phyloP scores from a whole-genome alignment of 2,888 invertebrate genomes.

The Callyntrura guangdongensis region DNA sequence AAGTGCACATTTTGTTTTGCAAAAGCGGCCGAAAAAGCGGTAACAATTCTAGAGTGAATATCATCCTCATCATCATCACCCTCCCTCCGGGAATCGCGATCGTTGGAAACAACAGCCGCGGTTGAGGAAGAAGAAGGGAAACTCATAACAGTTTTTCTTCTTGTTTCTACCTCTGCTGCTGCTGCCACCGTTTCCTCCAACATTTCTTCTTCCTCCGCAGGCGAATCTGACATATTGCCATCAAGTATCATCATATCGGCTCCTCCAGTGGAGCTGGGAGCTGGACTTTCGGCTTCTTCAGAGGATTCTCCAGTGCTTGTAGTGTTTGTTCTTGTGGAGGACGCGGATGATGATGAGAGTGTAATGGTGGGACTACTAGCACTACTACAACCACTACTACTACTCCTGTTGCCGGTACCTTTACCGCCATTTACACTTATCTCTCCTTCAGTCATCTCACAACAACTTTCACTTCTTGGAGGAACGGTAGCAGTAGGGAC shows the following conservation, averaged over 20 bases:
- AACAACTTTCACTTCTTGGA: slow-evolving; percentile 43
- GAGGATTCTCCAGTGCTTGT: slow-evolving; percentile 45
- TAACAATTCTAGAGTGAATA: slow-evolving; percentile 82
- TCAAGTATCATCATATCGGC: slow-evolving; percentile 41
- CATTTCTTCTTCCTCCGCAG: slow-evolving; percentile 24
- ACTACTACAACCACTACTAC: slow-evolving; percentile 63
- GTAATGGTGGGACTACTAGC: slow-evolving; percentile 49
- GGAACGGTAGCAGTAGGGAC: not conserved
- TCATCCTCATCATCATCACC: slow-evolving; percentile 61
- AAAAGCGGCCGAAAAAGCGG: slow-evolving; percentile 83
- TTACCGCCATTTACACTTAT: not conserved
- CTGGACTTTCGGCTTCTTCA: slow-evolving; percentile 66
- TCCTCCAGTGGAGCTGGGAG: slow-evolving; percentile 48
- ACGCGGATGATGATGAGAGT: slow-evolving; percentile 19
- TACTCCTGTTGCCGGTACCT: slow-evolving; percentile 17
- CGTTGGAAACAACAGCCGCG: slow-evolving; percentile 22
- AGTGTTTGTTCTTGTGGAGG: slow-evolving; percentile 24
- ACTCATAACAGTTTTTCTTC: slow-evolving; percentile 33
- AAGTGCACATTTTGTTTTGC: slow-evolving; percentile 84
- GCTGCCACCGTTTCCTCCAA: not conserved
- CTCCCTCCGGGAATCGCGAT: slow-evolving; percentile 13
- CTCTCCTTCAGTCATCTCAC: slow-evolving; percentile 40
- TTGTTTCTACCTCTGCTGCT: not conserved
- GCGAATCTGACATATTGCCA: slow-evolving; percentile 68
- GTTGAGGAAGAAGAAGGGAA: slow-evolving; percentile 8